Evolutionary conservation across 2,797 vertebrate species (phyloP).

Genomic region (Myotis findleyi): DNA sequence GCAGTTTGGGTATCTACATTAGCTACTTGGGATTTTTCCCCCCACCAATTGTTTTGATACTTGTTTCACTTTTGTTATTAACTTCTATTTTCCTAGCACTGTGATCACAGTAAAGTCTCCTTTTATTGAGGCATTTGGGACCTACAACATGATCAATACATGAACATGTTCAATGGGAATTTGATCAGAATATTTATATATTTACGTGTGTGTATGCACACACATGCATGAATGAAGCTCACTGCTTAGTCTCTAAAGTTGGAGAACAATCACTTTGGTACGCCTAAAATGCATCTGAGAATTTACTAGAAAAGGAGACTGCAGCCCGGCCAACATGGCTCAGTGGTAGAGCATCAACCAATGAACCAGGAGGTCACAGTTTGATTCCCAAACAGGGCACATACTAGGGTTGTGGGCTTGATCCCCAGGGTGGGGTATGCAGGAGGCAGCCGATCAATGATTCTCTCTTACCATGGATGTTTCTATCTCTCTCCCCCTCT

Average conservation of each 20-base stretch:
- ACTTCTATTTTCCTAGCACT: not conserved
- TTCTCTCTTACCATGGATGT: no score
- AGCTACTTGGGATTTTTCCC: not conserved
- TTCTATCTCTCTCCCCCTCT: no score
- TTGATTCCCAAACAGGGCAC: no score
- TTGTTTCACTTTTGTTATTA: not conserved
- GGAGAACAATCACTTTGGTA: not conserved
- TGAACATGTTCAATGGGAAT: not conserved
- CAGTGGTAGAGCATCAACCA: no score
- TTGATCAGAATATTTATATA: not conserved
- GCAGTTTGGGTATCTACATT: not conserved
- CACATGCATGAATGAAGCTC: not conserved
- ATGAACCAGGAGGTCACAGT: no score
- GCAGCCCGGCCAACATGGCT: no score
- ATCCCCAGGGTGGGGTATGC: rapidly evolving
- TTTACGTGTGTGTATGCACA: not conserved
- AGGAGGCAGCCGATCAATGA: no score
- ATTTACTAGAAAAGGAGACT: not conserved
- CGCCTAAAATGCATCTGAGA: not conserved
- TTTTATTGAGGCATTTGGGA: not conserved
- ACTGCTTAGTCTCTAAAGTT: not conserved
- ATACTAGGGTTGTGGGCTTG: rapidly evolving
- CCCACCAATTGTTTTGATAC: not conserved
- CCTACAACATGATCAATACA: not conserved
- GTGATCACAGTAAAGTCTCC: not conserved